Percentiles rank a stretch among this genome's conserved stretches.
These are phyloP conservation scores for Gymnoscopelus braueri DNA, from an alignment of 2,797 vertebrate species.

Conservation along the genomic window DNA sequence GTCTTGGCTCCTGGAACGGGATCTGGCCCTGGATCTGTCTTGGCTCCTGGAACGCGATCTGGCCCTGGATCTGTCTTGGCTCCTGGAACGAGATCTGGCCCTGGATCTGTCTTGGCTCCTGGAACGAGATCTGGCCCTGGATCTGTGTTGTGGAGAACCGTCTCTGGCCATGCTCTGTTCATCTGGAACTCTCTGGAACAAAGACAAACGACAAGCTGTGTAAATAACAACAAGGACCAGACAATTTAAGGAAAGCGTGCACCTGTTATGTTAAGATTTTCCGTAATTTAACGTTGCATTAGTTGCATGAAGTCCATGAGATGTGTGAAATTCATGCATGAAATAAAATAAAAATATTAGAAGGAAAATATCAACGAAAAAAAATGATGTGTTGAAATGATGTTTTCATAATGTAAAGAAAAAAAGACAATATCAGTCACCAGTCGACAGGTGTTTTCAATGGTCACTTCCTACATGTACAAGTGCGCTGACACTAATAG, in stretches of 20 bases:
- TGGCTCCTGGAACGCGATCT: constrained; percentile 41
- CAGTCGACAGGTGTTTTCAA: too few relatives aligned
- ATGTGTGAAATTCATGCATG: too few relatives aligned
- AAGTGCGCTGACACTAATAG: too few relatives aligned
- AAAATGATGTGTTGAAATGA: too few relatives aligned
- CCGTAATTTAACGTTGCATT: too few relatives aligned
- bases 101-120: constrained; percentile 20
- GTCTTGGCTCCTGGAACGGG: constrained; percentile 37
- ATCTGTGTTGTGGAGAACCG: constrained; percentile 42
- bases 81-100: constrained; percentile 35
- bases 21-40: constrained; percentile 30
- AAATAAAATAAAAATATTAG: too few relatives aligned
- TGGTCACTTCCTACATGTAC: too few relatives aligned
- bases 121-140: background rate
- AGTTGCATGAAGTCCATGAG: too few relatives aligned
- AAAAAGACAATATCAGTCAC: too few relatives aligned
- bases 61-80: constrained; percentile 33
- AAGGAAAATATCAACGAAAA: too few relatives aligned
- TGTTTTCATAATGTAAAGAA: too few relatives aligned
- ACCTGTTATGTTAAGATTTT: background rate
- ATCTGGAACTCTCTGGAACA: constrained; percentile 41
- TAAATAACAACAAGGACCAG: background rate
- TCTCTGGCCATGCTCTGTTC: constrained; percentile 35
- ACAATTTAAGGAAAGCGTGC: background rate
- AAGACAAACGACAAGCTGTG: background rate